Evolutionary conservation across 2,797 vertebrate genomes (phyloP).

Genomic region (Tenualosa ilisha): DNA sequence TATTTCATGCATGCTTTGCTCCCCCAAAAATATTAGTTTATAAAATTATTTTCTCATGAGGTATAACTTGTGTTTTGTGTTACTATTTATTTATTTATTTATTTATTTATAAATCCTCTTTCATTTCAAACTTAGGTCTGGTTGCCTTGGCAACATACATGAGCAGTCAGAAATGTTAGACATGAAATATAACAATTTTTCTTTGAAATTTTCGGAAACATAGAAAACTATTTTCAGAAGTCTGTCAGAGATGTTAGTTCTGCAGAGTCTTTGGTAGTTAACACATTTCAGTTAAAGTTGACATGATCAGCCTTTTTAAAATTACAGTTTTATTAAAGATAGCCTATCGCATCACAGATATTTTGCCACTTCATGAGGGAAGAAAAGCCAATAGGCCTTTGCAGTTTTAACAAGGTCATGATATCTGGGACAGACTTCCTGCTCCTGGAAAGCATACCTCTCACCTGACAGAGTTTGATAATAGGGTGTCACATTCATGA

Average conservation of each 20-base stretch:
- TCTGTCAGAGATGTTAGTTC: not conserved
- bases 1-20: not conserved
- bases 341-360: not conserved
- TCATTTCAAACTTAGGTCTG: not conserved
- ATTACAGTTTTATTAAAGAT: not conserved
- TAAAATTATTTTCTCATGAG: not conserved
- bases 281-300: not conserved
- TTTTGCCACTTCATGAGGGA: not conserved
- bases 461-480: not conserved
- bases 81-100: too few species aligned
- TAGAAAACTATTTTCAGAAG: not conserved
- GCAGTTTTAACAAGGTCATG: not conserved
- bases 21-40: not conserved
- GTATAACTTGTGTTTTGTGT: not conserved
- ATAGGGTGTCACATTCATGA: not conserved
- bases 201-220: not conserved
- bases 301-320: not conserved
- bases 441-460: not conserved
- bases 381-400: not conserved
- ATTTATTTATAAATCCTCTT: not conserved
- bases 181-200: not conserved
- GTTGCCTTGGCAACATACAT: not conserved
- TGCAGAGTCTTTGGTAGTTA: too few species aligned
- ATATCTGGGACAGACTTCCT: not conserved
- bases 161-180: not conserved